Conservation (phyloP, 23 tunicate species). For the Ciona savignyi region DNA sequence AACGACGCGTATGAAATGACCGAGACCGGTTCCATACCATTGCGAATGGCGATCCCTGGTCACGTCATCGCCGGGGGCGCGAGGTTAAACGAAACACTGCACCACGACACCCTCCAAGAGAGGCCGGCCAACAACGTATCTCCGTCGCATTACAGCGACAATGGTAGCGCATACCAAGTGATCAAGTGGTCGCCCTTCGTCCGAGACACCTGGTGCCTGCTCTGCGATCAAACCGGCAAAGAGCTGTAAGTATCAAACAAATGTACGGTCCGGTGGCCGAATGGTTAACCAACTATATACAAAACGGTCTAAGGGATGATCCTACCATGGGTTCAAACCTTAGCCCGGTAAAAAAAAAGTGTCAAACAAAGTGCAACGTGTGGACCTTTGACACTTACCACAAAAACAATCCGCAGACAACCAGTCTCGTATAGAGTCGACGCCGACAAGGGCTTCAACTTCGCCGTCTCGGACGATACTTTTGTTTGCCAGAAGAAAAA, state of each 20-base stretch:
- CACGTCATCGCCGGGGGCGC: slow-evolving; percentile 11
- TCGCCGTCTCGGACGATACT: slow-evolving; percentile 89
- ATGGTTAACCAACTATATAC: too few species aligned
- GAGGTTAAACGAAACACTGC: background rate
- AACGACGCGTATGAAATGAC: slow-evolving; percentile 81
- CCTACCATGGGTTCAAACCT: too few species aligned
- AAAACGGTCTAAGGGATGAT: too few species aligned
- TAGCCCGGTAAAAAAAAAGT: too few species aligned
- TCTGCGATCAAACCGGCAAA: slow-evolving; percentile 49
- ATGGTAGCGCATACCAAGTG: slow-evolving; percentile 61
- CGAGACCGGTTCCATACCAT: slow-evolving; percentile 21
- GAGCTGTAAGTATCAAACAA: slow-evolving; percentile 82
- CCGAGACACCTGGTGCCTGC: slow-evolving; percentile 53
- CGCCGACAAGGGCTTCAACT: slow-evolving; percentile 95
- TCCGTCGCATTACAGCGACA: slow-evolving; percentile 40
- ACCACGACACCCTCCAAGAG: slow-evolving; percentile 9
- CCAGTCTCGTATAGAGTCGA: slow-evolving; percentile 85
- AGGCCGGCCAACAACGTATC: background rate
- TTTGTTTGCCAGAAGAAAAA: slow-evolving; percentile 98
- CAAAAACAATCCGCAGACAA: too few species aligned
- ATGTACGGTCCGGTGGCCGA: too few species aligned
- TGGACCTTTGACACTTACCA: too few species aligned
- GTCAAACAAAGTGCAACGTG: too few species aligned
- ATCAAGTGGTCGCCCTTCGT: slow-evolving; percentile 86
- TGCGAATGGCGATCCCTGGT: background rate